Evolutionary conservation across 2,113 vertebrate species (phyloP).

Genomic region (Sylvietta virens): DNA sequence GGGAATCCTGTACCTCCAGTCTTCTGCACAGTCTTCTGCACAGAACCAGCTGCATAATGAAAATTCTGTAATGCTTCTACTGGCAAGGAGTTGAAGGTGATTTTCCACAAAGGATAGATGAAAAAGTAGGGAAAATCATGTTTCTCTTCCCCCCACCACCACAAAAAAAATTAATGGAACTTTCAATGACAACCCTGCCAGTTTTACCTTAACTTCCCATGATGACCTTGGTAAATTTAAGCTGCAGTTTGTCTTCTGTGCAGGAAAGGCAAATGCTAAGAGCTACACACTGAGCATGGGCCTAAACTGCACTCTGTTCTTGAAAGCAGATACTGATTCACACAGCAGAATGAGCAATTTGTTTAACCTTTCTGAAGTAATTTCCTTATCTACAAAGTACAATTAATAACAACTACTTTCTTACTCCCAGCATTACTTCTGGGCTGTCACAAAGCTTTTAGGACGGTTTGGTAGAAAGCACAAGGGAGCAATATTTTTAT

Average conservation of each 20-base stretch:
- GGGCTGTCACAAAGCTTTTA: slow-evolving; percentile 31
- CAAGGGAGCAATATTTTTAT: slow-evolving; percentile 20
- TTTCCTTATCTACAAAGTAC: slow-evolving; percentile 25
- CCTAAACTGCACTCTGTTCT: background rate
- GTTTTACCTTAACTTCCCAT: background rate
- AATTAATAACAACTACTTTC: slow-evolving; percentile 9
- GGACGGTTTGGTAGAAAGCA: background rate
- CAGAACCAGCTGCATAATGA: background rate
- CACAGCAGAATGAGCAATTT: background rate
- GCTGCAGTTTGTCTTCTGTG: background rate
- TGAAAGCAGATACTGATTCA: background rate
- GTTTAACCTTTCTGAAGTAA: slow-evolving; percentile 32
- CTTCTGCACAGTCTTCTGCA: background rate
- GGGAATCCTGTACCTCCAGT: background rate
- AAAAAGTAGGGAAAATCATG: background rate
- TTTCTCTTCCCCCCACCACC: background rate
- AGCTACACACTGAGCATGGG: background rate
- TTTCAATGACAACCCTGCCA: background rate
- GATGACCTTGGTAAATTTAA: background rate
- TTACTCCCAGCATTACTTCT: background rate
- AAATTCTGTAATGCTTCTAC: background rate
- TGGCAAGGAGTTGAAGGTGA: background rate
- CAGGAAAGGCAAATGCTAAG: background rate
- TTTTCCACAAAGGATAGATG: background rate
- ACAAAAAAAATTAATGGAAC: background rate